Evolutionary conservation across 1,140 invertebrate species (phyloP), one percentile per base, ranked within the genome.

Genomic region (Achroia grisella): DNA sequence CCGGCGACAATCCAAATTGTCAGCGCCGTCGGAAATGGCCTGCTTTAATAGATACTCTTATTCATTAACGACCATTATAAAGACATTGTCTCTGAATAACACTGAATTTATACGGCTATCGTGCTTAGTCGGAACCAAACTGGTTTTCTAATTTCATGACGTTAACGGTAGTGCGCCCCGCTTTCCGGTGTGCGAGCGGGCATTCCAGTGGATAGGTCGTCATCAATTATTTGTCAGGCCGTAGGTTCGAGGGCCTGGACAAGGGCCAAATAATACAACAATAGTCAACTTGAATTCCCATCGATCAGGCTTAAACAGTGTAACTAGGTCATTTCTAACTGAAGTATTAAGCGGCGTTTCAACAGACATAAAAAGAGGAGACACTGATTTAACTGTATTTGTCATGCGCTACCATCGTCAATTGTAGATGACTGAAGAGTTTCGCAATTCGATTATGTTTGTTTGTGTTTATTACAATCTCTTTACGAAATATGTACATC

Each of bases 111-210:
- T 23, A 23, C 17, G 17, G 17, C 17, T 23, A 23, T 23, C 17
- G 17, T 23, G 6, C 2, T 10, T 30, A 36, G n/a, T 17, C 39
- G 40, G 39, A 45, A 46, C 34, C 17, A 48, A 67, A 67, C 71
- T 56, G 46, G 68, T 70, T 73, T 71, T 73, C 65, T 82, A 78
- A 78, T 79, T 70, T 63, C 58, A 63, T 58, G 52, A 55, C 55
- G 55, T 44, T 80, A 80, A 77, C 76, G 74, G 76, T 75, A 77
- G 64, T 56, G 60, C 60, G 72, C 56, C 59, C 62, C 45, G 60
- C 62, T 78, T 75, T 82, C 75, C 78, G 78, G 69, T 71, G 52
- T 48, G 63, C 60, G 51, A 45, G 55, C 69, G 56, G 44, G 58
- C 68, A 74, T 77, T 71, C 76, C 73, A 48, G 35, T 45, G 45